These are phyloP conservation scores for Pseudochaenichthys georgianus DNA, from an alignment of 2,797 vertebrate species.

Conservation along the genomic window DNA sequence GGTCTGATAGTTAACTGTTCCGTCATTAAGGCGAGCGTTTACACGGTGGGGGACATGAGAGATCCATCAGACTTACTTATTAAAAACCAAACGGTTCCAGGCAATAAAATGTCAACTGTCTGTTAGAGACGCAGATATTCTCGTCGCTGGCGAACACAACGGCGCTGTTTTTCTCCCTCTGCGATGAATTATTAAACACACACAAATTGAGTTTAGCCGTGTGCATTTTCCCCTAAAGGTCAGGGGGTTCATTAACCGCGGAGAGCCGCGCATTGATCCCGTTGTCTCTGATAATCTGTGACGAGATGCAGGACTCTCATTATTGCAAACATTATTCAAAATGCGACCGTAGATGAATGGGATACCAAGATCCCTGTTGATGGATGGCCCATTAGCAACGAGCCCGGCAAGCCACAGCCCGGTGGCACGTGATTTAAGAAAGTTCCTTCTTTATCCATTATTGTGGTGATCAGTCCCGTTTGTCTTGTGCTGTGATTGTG, in stretches of 20 bases:
- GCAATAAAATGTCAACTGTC: constrained; percentile 84
- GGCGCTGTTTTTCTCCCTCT: constrained; percentile 72
- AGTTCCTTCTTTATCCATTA: constrained; percentile 9
- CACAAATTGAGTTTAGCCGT: constrained; percentile 83
- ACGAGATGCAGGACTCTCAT: constrained; percentile 60
- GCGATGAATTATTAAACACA: constrained; percentile 89
- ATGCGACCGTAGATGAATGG: constrained; percentile 70
- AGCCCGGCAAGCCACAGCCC: constrained; percentile 31
- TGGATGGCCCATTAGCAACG: constrained; percentile 48
- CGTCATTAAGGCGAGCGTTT: constrained; percentile 46
- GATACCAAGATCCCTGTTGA: constrained; percentile 29
- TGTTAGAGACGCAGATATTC: constrained; percentile 81
- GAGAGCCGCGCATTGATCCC: constrained; percentile 78
- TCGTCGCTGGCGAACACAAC: constrained; percentile 69
- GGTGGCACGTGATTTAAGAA: constrained; percentile 30
- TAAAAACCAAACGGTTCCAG: constrained; percentile 73
- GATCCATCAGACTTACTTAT: constrained; percentile 79
- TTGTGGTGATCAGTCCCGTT: constrained; percentile 1
- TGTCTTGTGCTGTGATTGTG: constrained; percentile 15
- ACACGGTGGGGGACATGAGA: constrained; percentile 64
- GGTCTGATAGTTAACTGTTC: constrained; percentile 41
- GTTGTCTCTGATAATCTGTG: constrained; percentile 72
- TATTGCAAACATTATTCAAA: constrained; percentile 81
- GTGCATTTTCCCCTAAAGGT: constrained; percentile 83
- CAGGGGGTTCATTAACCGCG: constrained; percentile 83